Conservation (phyloP, 2,113 vertebrate genomes). For the Campylomormyrus tamandua region DNA sequence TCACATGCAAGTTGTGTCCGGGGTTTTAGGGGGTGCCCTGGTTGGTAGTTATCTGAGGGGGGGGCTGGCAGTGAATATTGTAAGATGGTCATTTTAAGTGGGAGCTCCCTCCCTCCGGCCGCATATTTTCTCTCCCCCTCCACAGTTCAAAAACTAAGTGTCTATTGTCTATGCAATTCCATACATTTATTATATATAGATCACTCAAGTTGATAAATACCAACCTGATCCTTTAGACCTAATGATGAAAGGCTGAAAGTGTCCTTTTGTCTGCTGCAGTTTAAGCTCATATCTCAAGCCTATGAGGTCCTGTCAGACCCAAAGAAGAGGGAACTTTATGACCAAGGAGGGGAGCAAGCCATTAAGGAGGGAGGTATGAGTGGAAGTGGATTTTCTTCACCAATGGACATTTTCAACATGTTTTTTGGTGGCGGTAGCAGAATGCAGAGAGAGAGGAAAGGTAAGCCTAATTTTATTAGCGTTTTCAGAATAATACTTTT, state of each 20-base stretch:
- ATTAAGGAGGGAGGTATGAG: constrained; percentile 89
- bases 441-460: constrained; percentile 86
- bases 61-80: background rate
- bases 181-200: background rate
- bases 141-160: background rate
- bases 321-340: constrained; percentile 90
- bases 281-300: constrained; percentile 96
- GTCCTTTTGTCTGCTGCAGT: constrained; percentile 56
- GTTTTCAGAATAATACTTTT: background rate
- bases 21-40: background rate
- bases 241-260: background rate
- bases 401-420: constrained; percentile 99
- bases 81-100: background rate
- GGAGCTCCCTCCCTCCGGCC: background rate
- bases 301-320: constrained; percentile 94
- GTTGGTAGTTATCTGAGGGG: background rate
- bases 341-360: constrained; percentile 93
- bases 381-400: constrained; percentile 75
- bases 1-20: background rate
- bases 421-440: constrained; percentile 94
- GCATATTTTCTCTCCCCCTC: background rate
- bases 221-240: background rate
- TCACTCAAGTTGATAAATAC: background rate
- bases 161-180: background rate
- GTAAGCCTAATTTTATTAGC: constrained; percentile 47